These are phyloP conservation scores for Lasioglossum baleicum DNA, from an alignment of 1,140 invertebrate species.

Conservation along the genomic window DNA sequence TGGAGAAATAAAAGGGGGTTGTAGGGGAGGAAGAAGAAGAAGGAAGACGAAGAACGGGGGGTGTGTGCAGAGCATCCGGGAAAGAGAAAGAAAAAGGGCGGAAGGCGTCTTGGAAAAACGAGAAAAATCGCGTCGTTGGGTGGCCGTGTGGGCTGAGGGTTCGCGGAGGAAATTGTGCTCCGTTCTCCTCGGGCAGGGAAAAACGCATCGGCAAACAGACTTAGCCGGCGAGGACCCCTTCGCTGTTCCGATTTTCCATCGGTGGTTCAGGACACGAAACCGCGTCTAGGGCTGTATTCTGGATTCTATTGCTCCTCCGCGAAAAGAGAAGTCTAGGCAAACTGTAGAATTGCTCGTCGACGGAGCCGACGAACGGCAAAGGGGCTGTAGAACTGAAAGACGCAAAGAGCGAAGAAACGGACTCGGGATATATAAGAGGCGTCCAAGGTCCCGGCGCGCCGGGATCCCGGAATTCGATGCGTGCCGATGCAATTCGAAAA, in stretches of 20 bases:
- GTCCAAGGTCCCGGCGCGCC: too few relatives aligned
- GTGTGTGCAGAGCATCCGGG: neutral
- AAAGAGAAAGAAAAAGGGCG: conserved; percentile 11
- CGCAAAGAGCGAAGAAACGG: too few relatives aligned
- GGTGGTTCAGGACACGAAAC: too few relatives aligned
- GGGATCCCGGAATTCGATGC: too few relatives aligned
- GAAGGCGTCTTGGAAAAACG: conserved; percentile 28
- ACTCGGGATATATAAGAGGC: too few relatives aligned
- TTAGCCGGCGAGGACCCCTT: neutral
- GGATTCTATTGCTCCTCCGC: too few relatives aligned
- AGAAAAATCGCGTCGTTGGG: conserved; percentile 4
- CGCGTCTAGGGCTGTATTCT: too few relatives aligned
- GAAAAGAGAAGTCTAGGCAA: neutral
- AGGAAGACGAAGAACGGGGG: neutral
- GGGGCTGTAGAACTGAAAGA: too few relatives aligned
- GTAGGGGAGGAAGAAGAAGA: neutral
- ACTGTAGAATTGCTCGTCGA: neutral
- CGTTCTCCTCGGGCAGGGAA: neutral
- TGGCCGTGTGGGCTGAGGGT: neutral
- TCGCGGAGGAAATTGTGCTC: neutral
- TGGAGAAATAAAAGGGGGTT: too few relatives aligned
- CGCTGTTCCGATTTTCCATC: neutral
- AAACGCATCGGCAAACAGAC: conserved; percentile 10
- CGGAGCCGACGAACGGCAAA: too few relatives aligned
- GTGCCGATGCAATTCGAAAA: neutral